Conservation (phyloP, 2,113 vertebrate species). For the Tamias sibiricus region DNA sequence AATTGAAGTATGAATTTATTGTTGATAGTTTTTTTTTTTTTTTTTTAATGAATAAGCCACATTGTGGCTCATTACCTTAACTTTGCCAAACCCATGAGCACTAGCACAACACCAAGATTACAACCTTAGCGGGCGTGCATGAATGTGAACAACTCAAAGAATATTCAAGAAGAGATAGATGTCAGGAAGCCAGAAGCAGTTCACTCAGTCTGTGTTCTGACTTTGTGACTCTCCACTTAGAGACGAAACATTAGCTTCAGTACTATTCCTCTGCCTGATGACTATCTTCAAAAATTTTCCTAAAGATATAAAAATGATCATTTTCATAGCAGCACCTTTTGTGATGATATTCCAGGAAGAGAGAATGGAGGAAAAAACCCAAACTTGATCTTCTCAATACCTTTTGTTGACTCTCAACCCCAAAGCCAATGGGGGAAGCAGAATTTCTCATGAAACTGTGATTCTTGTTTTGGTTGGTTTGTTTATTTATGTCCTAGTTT, state of each 20-base stretch:
- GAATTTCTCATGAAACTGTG: not conserved
- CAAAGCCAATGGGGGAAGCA: not conserved
- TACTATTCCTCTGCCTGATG: not conserved
- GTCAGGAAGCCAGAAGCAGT: not conserved
- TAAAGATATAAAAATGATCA: not conserved
- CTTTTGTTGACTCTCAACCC: not conserved
- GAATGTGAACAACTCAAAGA: not conserved
- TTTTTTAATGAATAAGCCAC: not conserved
- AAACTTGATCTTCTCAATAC: not conserved
- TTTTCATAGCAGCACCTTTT: not conserved
- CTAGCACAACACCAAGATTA: not conserved
- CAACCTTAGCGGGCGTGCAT: not conserved
- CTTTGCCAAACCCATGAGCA: not conserved
- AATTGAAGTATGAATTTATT: conserved; percentile 21
- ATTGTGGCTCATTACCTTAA: not conserved
- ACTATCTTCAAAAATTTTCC: not conserved
- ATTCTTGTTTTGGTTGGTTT: not conserved
- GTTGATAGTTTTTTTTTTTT: not conserved
- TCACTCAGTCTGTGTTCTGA: not conserved
- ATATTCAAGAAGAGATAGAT: not conserved
- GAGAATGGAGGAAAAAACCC: not conserved
- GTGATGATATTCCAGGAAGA: not conserved
- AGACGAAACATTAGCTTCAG: not conserved
- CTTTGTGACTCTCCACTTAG: not conserved
- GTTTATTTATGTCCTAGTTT: not conserved